Conservation (phyloP, 2,113 vertebrate genomes). For the human (Homo sapiens) region GRCh38 chr7:111591501-111592000, state of each 20-base stretch:
- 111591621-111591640: not conserved
- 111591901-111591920: not conserved
- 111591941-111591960: not conserved
- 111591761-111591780: not conserved
- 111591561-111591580: constrained; percentile 28
- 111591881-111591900: not conserved
- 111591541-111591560: not conserved
- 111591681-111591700: constrained; percentile 4
- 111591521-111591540: not conserved
- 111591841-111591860: not conserved
- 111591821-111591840: not conserved
- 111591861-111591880: not conserved
- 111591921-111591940: not conserved
- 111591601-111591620: not conserved
- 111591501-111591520: not conserved
- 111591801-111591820: not conserved
- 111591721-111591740: not conserved
- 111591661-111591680: not conserved
- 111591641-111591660: not conserved
- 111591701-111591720: not conserved
- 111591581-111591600: not conserved
- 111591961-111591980: not conserved
- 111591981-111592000: not conserved
- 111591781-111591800: not conserved
- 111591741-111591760: not conserved